Conservation (phyloP, 2,113 vertebrate genomes). For the Naja naja region DNA sequence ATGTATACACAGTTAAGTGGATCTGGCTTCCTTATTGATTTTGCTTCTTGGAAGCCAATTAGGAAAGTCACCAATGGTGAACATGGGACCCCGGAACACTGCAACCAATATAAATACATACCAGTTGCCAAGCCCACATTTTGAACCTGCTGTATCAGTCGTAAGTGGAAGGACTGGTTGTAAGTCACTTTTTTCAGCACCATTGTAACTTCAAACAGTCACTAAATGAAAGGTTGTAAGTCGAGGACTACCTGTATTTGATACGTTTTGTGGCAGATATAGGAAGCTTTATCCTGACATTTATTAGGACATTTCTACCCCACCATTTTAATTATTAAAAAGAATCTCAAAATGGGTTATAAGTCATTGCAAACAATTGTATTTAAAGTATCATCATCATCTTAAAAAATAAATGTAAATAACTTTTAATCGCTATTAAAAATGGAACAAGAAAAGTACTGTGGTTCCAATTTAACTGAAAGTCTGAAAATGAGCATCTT, state of each 20-base stretch:
- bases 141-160: neutral
- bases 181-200: neutral
- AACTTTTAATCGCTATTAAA: neutral
- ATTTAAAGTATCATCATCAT: neutral
- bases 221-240: neutral
- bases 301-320: neutral
- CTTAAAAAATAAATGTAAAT: neutral
- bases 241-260: neutral
- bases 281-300: neutral
- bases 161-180: neutral
- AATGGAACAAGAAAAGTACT: neutral
- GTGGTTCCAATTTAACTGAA: neutral
- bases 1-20: neutral
- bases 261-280: neutral
- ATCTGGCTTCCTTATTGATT: neutral
- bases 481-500: neutral
- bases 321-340: neutral
- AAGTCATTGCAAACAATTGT: neutral
- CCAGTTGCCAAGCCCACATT: neutral
- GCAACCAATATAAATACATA: neutral
- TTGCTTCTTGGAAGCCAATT: neutral
- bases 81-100: neutral
- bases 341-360: neutral
- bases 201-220: neutral
- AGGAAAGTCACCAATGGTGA: neutral